Evolutionary conservation across 2,888 invertebrate genomes (phyloP), one percentile per base, ranked within the genome.

Genomic region (Drosophila hawaiiensis): DNA sequence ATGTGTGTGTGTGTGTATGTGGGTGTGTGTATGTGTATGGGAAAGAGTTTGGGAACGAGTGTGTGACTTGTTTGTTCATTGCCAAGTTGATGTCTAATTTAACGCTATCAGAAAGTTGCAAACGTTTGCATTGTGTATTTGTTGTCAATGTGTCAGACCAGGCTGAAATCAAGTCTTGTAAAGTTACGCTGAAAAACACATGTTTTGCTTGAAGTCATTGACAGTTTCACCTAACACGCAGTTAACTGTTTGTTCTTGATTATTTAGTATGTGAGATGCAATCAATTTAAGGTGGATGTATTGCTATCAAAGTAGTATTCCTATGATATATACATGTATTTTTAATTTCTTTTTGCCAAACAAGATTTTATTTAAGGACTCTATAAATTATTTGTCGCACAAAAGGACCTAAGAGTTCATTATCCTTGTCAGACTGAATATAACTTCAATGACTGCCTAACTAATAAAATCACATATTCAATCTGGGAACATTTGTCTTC

Each of bases 31-130:
- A 31, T 49, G 61, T 16, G 59, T 37, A 31, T 55, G 66, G 10
- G 0, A 4, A 37, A 7, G 3, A 7, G 19, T 7, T 19, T 37
- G 19, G 3, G 37, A 37, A 19, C 19, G 19, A n/a, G 25, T 53
- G 68, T 70, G 67, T 70, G 74, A 73, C 82, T 78, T 58, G 54
- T 68, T 68, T 79, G 69, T 69, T 55, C 67, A 58, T 74, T 74
- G 66, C 87, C 88, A 85, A 88, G 85, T 82, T 82, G 90, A 85
- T 79, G 81, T 85, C 85, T 85, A 85, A 85, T 85, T 85, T 85
- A 90, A 90, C 90, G 90, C 89, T 88, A 84, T 84, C 90, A 76
- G 63, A 82, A 80, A 82, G 80, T 87, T 87, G 75, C 69, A 73
- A 87, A 78, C 84, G 70, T 63, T 79, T 84, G 78, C 77, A 63